These are phyloP conservation scores for Bruchidius siliquastri DNA, from an alignment of 2,888 invertebrate species.

Conservation along the genomic window DNA sequence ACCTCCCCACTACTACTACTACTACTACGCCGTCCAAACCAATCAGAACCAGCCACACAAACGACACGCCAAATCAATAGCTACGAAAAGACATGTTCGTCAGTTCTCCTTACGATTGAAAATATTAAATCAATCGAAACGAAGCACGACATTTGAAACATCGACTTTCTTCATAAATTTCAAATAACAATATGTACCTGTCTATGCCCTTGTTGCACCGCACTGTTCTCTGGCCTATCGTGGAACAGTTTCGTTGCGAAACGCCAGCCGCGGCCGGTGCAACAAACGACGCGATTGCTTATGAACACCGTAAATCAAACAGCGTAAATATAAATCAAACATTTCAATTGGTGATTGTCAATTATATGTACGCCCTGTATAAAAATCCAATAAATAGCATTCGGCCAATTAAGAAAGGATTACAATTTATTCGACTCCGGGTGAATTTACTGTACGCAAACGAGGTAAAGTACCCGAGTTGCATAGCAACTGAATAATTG, in stretches of 20 bases:
- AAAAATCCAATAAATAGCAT: background rate
- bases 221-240: background rate
- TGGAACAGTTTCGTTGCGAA: background rate
- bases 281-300: background rate
- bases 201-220: too few species aligned
- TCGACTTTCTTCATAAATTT: too few species aligned
- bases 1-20: too few species aligned
- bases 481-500: background rate
- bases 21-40: too few species aligned
- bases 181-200: too few species aligned
- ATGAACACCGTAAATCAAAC: constrained; percentile 4
- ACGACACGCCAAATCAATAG: too few species aligned
- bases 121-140: too few species aligned
- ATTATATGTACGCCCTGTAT: constrained; percentile 1
- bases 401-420: background rate
- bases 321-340: constrained; percentile 4
- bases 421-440: background rate
- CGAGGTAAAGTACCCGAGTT: background rate
- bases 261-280: background rate
- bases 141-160: too few species aligned
- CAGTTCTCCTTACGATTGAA: too few species aligned
- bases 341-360: constrained; percentile 6
- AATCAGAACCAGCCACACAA: too few species aligned
- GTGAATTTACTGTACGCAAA: background rate
- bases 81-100: too few species aligned